Base-by-base conservation (phyloP, 2,888 invertebrate genomes). In the Micropterix aruncella region DNA sequence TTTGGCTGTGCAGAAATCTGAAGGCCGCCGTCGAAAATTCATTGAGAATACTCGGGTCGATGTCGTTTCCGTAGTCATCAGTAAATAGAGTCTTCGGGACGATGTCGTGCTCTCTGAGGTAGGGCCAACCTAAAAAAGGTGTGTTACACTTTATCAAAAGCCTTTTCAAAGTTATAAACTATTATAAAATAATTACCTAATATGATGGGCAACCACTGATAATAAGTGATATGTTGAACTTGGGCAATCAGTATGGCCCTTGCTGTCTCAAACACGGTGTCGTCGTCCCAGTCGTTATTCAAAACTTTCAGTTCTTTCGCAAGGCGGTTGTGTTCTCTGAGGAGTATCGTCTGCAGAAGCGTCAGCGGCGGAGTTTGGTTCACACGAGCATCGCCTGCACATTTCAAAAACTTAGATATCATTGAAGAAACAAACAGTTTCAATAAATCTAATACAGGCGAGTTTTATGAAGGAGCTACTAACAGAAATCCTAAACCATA, bases 21-120 rank as follows among this genome's bases (percentile, higher is more conserved):
- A 80, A 82, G 17, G 83, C 83, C 1, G 76, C 80, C 1, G 75
- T 77, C 1, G 80, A 75, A 55, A 83, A 82, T 47, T 77, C 77
- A 55, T 83, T 83, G 47, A 83, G 66, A 36, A 77, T 61, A 2
- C 74, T 77, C 1, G 82, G 77, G 56, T 81, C 74, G 1, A 81
- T 75, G 2, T 67, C 65, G 15, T 73, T 66, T 52, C 73, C 67
- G 61, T 83, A 84, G 60, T 83, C 83, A 47, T 76, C 72, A 18
- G 78, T 77, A 60, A 73, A 80, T 18, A 68, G 65, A 1, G 73
- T 61, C 0, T 72, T 71, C 1, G 79, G 80, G 0, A 79, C 61
- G 15, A 83, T 73, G 43, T 74, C 73, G 56, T 79, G 76, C 52
- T 73, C 71, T 18, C 74, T 62, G 14, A 75, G 64, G 56, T 79